phyloP scores from a whole-genome alignment of 2,888 invertebrate genomes.

The Ornithoptera priamus region DNA sequence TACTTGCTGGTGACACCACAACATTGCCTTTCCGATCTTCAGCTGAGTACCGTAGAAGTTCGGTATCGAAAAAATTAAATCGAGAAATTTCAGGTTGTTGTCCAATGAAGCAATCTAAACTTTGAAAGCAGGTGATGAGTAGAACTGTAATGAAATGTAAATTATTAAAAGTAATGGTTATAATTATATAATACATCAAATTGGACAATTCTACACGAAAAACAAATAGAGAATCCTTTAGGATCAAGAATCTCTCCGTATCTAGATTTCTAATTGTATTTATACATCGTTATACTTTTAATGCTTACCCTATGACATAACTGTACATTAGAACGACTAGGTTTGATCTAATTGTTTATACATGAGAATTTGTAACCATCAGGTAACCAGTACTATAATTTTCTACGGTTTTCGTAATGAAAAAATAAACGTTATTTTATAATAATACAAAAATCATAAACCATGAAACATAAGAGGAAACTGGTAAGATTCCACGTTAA shows the following conservation, averaged over 20 bases:
- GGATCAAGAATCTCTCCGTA: background rate
- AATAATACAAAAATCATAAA: background rate
- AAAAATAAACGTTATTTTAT: background rate
- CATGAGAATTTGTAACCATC: background rate
- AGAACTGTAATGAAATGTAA: slow-evolving; percentile 43
- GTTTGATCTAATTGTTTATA: background rate
- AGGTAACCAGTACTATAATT: background rate
- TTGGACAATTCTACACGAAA: background rate
- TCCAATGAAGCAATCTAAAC: slow-evolving; percentile 41
- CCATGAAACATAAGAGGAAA: background rate
- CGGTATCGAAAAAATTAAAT: slow-evolving; percentile 78
- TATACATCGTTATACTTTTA: background rate
- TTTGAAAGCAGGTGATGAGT: slow-evolving; percentile 43
- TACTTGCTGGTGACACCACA: slow-evolving; percentile 83
- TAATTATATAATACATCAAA: background rate
- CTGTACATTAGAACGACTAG: background rate
- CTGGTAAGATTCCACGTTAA: background rate
- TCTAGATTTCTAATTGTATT: background rate
- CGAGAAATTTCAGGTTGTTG: slow-evolving; percentile 46
- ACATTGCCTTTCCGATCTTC: slow-evolving; percentile 75
- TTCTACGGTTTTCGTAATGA: background rate
- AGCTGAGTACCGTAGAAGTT: slow-evolving; percentile 70
- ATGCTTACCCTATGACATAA: background rate
- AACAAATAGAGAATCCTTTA: background rate
- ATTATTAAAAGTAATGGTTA: background rate